phyloP scores from a whole-genome alignment of 2,113 vertebrate genomes.

The Indicator maculatus region DNA sequence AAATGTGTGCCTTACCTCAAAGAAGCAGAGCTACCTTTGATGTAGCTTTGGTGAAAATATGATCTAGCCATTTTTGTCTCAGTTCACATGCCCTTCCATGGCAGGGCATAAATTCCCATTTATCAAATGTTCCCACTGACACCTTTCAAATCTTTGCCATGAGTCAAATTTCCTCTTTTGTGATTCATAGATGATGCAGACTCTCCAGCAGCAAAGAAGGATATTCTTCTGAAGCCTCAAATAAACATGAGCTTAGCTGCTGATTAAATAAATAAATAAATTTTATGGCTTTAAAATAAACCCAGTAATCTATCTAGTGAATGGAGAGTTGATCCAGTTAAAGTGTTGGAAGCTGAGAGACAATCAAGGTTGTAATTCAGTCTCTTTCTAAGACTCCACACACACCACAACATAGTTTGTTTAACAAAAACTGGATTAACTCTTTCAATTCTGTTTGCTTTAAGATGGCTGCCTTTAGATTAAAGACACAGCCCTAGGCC shows the following conservation, averaged over 20 bases:
- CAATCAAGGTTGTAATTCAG: not conserved
- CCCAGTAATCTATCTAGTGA: not conserved
- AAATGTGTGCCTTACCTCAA: not conserved
- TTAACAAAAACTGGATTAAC: slow-evolving; percentile 11
- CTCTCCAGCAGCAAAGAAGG: slow-evolving; percentile 45
- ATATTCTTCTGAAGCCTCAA: slow-evolving; percentile 33
- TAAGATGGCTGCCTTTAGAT: not conserved
- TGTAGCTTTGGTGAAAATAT: not conserved
- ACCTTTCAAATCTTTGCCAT: slow-evolving; percentile 48
- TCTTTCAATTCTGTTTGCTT: not conserved
- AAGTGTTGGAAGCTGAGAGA: not conserved
- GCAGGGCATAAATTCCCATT: slow-evolving; percentile 13
- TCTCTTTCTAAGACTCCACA: not conserved
- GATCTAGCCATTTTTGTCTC: not conserved
- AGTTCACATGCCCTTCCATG: not conserved
- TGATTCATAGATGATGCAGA: slow-evolving; percentile 17
- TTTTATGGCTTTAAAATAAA: slow-evolving; percentile 32
- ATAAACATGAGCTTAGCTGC: slow-evolving; percentile 25
- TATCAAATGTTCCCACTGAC: slow-evolving; percentile 51
- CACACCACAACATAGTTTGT: not conserved
- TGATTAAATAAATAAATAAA: not conserved
- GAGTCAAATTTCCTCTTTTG: slow-evolving; percentile 64
- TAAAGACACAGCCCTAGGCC: not conserved
- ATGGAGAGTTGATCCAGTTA: slow-evolving; percentile 12
- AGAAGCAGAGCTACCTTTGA: not conserved